A percentile compares a stretch with the other conserved stretches of the same genome.
phyloP scores from a whole-genome alignment of 2,888 invertebrate species.

The Eretmocerus hayati region DNA sequence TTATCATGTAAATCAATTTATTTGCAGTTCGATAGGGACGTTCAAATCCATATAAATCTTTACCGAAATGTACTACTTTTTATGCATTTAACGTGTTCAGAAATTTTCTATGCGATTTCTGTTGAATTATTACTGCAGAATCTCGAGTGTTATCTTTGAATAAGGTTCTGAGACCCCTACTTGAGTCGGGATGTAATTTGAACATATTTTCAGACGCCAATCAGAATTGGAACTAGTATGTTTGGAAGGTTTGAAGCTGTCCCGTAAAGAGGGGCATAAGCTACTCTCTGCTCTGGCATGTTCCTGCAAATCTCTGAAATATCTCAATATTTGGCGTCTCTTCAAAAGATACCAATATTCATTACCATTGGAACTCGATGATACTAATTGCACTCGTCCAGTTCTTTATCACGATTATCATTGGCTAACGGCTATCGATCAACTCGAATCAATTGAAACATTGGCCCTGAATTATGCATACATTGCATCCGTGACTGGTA shows the following conservation, averaged over 20 bases:
- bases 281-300: slow-evolving; percentile 4
- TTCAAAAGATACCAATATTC: slow-evolving; percentile 3
- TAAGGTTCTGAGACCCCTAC: neutral
- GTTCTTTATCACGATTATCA: neutral
- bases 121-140: too few species aligned
- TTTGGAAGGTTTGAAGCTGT: slow-evolving; percentile 7
- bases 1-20: neutral
- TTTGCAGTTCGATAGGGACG: neutral
- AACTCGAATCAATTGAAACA: neutral
- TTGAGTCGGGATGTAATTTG: neutral
- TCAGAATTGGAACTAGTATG: slow-evolving; percentile 7
- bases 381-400: neutral
- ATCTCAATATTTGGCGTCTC: slow-evolving; percentile 7
- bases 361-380: neutral
- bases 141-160: neutral
- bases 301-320: slow-evolving; percentile 4
- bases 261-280: neutral
- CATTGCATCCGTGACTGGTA: slow-evolving; percentile 8
- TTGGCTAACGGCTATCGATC: slow-evolving; percentile 1
- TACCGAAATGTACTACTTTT: too few species aligned
- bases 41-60: too few species aligned
- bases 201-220: slow-evolving; percentile 7
- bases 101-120: too few species aligned
- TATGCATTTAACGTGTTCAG: too few species aligned
- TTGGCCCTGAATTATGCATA: slow-evolving; percentile 10